phyloP scores from a whole-genome alignment of 2,797 vertebrate species.

The Anguilla anguilla region DNA sequence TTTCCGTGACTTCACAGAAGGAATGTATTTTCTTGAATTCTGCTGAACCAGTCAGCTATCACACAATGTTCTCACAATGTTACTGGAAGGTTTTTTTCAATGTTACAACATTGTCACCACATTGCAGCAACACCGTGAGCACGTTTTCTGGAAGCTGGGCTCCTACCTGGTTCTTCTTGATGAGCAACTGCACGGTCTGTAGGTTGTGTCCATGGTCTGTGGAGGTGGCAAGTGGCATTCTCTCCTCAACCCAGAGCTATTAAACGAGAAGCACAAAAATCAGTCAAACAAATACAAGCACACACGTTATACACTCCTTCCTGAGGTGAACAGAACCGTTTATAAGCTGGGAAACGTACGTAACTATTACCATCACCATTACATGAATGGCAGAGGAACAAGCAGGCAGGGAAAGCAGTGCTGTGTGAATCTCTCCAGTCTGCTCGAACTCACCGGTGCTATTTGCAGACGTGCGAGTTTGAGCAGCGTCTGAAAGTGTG shows the following conservation, averaged over 20 bases:
- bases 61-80: too few species aligned
- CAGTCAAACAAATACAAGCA: not conserved
- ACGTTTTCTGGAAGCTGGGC: too few species aligned
- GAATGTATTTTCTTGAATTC: too few species aligned
- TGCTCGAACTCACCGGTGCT: not conserved
- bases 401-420: not conserved
- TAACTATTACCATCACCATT: too few species aligned
- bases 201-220: constrained; percentile 96
- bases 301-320: not conserved
- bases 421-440: not conserved
- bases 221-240: constrained; percentile 91
- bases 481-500: too few species aligned
- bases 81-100: too few species aligned
- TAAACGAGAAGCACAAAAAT: constrained; percentile 1
- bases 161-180: constrained; percentile 96
- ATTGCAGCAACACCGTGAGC: too few species aligned
- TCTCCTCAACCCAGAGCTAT: constrained; percentile 94
- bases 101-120: too few species aligned
- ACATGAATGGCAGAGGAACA: not conserved
- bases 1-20: too few species aligned
- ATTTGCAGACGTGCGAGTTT: not conserved
- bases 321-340: not conserved
- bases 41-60: too few species aligned
- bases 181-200: constrained; percentile 94
- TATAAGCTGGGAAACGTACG: too few species aligned